Evolutionary conservation across 2,797 vertebrate genomes (phyloP).

Genomic region (Serranus cabrilla): DNA sequence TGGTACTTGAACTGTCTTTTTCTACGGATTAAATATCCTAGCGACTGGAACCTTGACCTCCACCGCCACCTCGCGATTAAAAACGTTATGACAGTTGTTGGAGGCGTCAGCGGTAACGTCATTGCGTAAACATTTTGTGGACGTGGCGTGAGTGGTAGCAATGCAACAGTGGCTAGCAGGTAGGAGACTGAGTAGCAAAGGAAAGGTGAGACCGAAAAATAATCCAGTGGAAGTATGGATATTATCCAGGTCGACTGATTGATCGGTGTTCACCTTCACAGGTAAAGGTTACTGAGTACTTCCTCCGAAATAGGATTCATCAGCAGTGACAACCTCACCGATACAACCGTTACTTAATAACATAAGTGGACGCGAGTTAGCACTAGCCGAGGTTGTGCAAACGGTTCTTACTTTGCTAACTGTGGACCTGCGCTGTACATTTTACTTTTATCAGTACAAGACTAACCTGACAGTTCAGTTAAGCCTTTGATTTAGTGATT

Average conservation of each 20-base stretch:
- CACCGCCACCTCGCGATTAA: conserved; percentile 62
- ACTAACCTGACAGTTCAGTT: not conserved
- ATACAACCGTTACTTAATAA: not conserved
- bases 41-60: not conserved
- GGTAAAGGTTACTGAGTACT: conserved; percentile 44
- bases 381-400: conserved; percentile 47
- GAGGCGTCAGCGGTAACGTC: conserved; percentile 59
- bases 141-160: conserved; percentile 82
- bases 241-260: conserved; percentile 43
- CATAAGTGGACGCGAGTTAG: conserved; percentile 45
- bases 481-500: not conserved
- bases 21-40: accelerated
- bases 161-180: conserved; percentile 38
- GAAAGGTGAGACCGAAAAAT: conserved; percentile 37
- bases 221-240: conserved; percentile 66
- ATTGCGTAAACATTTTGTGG: conserved; percentile 83
- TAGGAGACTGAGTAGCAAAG: not conserved
- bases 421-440: not conserved
- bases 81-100: accelerated
- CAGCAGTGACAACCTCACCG: not conserved
- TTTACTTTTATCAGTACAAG: not conserved
- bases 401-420: conserved; percentile 1
- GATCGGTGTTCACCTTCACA: conserved; percentile 41
- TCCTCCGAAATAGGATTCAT: accelerated
- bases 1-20: not conserved